These are phyloP conservation scores for Dryobota labecula DNA, from an alignment of 2,888 invertebrate species.

Conservation along the genomic window DNA sequence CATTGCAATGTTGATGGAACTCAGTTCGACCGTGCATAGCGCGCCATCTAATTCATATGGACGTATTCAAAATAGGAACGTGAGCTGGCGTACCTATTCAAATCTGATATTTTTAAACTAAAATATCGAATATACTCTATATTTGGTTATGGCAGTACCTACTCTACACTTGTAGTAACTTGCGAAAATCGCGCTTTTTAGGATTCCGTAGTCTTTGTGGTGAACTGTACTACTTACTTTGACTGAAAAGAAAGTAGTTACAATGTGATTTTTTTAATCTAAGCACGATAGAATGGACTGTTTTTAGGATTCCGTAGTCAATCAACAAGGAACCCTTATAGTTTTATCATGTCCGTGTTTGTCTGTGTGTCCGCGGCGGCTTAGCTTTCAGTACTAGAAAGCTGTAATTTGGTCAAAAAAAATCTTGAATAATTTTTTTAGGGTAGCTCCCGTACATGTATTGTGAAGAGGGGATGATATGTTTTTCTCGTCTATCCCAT, in stretches of 20 bases:
- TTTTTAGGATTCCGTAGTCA: no score
- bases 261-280: conserved; percentile 1
- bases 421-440: no score
- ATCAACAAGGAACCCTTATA: no score
- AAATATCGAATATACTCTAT: conserved; percentile 1
- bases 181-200: no score
- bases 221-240: conserved; percentile 39
- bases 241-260: conserved; percentile 11
- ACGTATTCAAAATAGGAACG: conserved; percentile 38
- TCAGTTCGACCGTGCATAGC: not conserved
- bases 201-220: conserved; percentile 44
- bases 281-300: not conserved
- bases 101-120: not conserved
- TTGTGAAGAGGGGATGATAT: no score
- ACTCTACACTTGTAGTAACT: not conserved
- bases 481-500: no score
- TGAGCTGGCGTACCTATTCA: not conserved
- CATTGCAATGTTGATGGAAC: conserved; percentile 19
- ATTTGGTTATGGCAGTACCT: not conserved
- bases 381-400: no score
- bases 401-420: no score
- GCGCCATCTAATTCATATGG: conserved; percentile 29
- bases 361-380: no score
- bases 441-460: no score
- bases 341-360: no score